phyloP scores from a whole-genome alignment of 2,113 vertebrate species.

The Lampris megalopsis region DNA sequence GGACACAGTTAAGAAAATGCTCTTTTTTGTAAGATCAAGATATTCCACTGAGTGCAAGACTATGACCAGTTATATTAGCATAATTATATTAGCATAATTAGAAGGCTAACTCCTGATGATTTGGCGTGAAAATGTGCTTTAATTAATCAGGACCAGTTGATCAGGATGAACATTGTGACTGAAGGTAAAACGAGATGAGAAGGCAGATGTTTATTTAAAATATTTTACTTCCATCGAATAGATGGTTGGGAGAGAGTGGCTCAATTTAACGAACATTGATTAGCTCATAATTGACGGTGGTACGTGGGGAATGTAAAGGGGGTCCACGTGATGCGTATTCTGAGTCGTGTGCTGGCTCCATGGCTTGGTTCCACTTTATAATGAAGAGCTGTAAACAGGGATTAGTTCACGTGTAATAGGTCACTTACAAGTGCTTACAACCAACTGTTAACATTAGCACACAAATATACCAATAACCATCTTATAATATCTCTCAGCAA shows the following conservation, averaged over 20 bases:
- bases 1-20: constrained; percentile 36
- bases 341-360: too few relatives aligned
- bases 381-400: too few relatives aligned
- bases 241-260: constrained; percentile 9
- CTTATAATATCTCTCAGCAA: too few relatives aligned
- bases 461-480: too few relatives aligned
- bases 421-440: too few relatives aligned
- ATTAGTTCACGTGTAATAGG: too few relatives aligned
- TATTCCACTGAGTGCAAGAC: constrained; percentile 48
- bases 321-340: too few relatives aligned
- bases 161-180: constrained; percentile 7
- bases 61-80: constrained; percentile 63
- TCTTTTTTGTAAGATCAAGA: constrained; percentile 44
- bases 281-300: background rate
- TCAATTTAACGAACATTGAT: constrained; percentile 26
- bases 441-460: too few relatives aligned
- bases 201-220: background rate
- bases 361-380: too few relatives aligned
- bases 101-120: constrained; percentile 37
- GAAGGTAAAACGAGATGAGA: background rate
- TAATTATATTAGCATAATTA: constrained; percentile 46
- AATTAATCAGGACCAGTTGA: constrained; percentile 42
- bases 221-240: constrained; percentile 5
- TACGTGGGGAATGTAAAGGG: too few relatives aligned
- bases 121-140: constrained; percentile 43